Evolutionary conservation across 2,888 invertebrate species (phyloP).

Genomic region (Camponotus fellah): DNA sequence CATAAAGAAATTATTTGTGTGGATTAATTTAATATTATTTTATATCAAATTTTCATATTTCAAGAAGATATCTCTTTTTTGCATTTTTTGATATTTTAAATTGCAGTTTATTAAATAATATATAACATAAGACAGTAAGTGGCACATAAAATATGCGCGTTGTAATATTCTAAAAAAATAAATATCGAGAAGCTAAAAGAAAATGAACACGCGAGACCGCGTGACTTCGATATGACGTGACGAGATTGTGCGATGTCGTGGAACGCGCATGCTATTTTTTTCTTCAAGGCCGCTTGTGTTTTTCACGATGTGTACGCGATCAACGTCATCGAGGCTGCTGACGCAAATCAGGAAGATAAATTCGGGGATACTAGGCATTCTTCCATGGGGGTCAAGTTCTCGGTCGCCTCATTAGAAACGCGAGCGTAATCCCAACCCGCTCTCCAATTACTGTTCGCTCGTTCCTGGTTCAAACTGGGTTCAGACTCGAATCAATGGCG

Average conservation of each 20-base stretch:
- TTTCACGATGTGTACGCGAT: not conserved
- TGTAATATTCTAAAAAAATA: conserved; percentile 13
- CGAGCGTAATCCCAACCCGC: conserved; percentile 76
- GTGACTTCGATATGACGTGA: conserved; percentile 33
- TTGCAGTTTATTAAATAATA: not conserved
- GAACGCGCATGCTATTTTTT: conserved; percentile 26
- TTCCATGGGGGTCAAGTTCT: conserved; percentile 83
- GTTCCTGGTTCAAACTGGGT: conserved; percentile 78
- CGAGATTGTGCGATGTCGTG: conserved; percentile 19
- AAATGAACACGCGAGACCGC: conserved; percentile 32
- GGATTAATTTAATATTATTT: not conserved
- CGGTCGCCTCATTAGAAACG: conserved; percentile 84
- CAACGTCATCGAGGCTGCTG: not conserved
- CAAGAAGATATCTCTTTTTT: not conserved
- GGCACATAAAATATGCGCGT: not conserved
- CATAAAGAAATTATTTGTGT: not conserved
- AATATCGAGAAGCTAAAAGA: conserved; percentile 18
- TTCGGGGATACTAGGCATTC: conserved; percentile 63
- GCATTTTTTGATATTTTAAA: not conserved
- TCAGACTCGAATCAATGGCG: conserved; percentile 69
- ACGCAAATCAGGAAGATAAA: conserved; percentile 62
- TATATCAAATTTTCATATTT: not conserved
- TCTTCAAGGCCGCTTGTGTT: conserved; percentile 4
- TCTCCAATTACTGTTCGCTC: conserved; percentile 78
- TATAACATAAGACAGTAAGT: not conserved